Base-by-base conservation (phyloP, 2,113 vertebrate species). In the Limanda limanda region DNA sequence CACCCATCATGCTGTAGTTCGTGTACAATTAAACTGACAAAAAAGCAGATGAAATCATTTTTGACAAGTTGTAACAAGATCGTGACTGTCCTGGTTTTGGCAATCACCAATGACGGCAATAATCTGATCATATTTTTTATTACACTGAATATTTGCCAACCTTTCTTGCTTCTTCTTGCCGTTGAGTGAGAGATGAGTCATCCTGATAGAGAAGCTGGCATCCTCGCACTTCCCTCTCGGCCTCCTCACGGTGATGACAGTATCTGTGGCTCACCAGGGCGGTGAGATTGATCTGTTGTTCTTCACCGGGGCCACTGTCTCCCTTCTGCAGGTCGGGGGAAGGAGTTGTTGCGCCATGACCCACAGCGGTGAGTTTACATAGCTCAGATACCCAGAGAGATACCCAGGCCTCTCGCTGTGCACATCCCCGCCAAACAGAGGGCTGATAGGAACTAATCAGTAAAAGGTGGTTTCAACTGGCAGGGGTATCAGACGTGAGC, bases 311-410 rank as follows among this genome's bases (percentile, higher is more conserved):
- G n/a, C 69, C 79, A 79, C 45, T 37, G 45, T 79, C 42, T 79
- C 61, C 66, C 66, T 20, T 1, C 61, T 62, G 68, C 40, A 63
- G 66, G 69, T 78, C 37, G n/a, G 73, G 56, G 37, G 51, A 24
- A 71, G 47, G 42, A 57, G 68, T 60, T 83, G 77, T 89, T 92
- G 52, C 47, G 25, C 85, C 86, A 79, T 71, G 76, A 80, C 90
- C 85, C 90, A 78, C 84, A 91, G 88, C 27, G 25, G 71, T 87
- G 87, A 95, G 94, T 94, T 95, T 94, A 94, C 91, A 94, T 90
- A 94, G 88, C 89, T 91, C 83, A 92, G 89, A 93, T 93, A 71
- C 55, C 79, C 79, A 56, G 61, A 55, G 71, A 91, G 92, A 92
- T 92, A 89, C 68, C 77, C 27, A 65, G 52, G 54, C 58, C 75